Evolutionary conservation across 2,113 vertebrate species (phyloP).

Genomic region (Osmerus mordax): DNA sequence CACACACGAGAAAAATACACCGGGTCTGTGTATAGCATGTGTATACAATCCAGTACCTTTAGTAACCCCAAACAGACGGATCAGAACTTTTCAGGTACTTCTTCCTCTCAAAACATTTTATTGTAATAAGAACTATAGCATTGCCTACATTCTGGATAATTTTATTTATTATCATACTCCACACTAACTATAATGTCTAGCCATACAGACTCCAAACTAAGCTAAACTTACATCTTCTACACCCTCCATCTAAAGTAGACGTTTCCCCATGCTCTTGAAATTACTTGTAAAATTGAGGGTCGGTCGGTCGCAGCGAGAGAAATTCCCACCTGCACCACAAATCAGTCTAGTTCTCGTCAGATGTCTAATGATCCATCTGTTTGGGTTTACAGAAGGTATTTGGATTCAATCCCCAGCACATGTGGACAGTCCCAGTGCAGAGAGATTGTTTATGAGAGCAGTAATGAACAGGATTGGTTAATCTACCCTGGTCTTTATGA

Average conservation of each 20-base stretch:
- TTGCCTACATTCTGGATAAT: too few species aligned
- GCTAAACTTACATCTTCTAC: too few species aligned
- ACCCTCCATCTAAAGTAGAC: not conserved
- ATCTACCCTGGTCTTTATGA: constrained; percentile 55
- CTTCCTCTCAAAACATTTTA: too few species aligned
- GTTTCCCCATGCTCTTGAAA: constrained; percentile 1
- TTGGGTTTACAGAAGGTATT: constrained; percentile 54
- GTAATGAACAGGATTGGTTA: constrained; percentile 64
- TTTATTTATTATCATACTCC: too few species aligned
- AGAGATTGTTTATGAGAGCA: constrained; percentile 59
- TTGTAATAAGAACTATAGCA: too few species aligned
- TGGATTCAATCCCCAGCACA: constrained; percentile 54
- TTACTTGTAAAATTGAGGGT: constrained; percentile 29
- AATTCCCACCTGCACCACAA: constrained; percentile 62
- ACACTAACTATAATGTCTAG: too few species aligned
- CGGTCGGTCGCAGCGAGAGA: constrained; percentile 26
- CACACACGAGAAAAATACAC: too few species aligned
- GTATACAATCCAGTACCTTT: too few species aligned
- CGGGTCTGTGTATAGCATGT: too few species aligned
- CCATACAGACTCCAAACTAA: too few species aligned
- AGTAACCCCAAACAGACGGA: too few species aligned
- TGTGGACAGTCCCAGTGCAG: constrained; percentile 55
- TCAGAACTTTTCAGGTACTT: too few species aligned
- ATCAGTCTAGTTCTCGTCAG: constrained; percentile 41
- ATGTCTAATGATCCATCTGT: constrained; percentile 58